Evolutionary conservation across 2,113 vertebrate species (phyloP).

Genomic region (Anhinga anhinga): DNA sequence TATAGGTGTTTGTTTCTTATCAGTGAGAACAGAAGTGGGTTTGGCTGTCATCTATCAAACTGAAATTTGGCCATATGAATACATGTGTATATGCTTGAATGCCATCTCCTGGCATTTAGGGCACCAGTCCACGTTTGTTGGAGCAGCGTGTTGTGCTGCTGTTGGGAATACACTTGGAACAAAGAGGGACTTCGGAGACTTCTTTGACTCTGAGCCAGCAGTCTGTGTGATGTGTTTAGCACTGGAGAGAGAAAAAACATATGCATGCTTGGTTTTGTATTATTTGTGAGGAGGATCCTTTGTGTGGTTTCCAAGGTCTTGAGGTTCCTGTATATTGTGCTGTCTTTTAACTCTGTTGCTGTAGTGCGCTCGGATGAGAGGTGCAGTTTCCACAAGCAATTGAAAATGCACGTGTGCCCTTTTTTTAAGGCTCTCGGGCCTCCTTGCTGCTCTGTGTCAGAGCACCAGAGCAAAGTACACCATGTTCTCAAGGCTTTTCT

Average conservation of each 20-base stretch:
- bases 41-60: neutral
- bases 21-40: neutral
- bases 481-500: neutral
- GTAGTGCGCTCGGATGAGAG: neutral
- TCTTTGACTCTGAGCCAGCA: neutral
- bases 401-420: neutral
- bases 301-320: neutral
- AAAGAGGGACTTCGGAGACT: neutral
- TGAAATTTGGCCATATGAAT: neutral
- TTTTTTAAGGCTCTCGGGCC: neutral
- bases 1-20: neutral
- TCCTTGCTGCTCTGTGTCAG: rapidly evolving
- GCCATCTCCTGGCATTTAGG: neutral
- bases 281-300: neutral
- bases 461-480: neutral
- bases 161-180: neutral
- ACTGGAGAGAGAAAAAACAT: neutral
- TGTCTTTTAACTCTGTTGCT: neutral
- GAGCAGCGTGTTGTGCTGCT: neutral
- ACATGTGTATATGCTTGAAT: neutral
- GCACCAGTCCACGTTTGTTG: neutral
- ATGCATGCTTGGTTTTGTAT: neutral
- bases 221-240: neutral
- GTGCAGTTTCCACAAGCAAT: neutral
- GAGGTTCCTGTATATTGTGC: neutral